Evolutionary conservation across 2,113 vertebrate genomes (phyloP).

Genomic region (Cyphomyrus plagiostoma): DNA sequence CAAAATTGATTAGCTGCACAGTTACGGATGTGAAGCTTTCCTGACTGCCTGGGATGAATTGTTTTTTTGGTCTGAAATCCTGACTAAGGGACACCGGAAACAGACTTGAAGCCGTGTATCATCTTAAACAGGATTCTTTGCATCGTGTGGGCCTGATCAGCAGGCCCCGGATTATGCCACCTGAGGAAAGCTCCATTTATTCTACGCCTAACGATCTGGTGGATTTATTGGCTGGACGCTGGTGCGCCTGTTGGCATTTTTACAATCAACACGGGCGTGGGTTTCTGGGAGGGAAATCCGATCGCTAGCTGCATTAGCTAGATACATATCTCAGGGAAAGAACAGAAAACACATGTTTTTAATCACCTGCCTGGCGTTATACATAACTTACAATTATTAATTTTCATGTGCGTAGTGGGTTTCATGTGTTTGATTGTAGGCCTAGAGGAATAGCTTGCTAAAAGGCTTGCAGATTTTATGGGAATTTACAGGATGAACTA

Average conservation of each 20-base stretch:
- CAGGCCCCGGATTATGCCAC: not conserved
- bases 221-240: not conserved
- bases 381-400: not conserved
- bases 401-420: not conserved
- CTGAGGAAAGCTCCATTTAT: not conserved
- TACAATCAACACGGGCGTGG: not conserved
- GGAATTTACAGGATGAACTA: not conserved
- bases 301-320: not conserved
- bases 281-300: not conserved
- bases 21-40: not conserved
- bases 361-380: not conserved
- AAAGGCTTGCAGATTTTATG: not conserved
- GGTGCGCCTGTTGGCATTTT: not conserved
- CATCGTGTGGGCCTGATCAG: not conserved
- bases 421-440: not conserved
- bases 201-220: too few relatives aligned
- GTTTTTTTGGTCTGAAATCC: not conserved
- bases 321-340: not conserved
- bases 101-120: not conserved
- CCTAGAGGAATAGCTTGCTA: not conserved
- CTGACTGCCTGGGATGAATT: not conserved
- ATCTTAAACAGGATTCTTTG: not conserved
- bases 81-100: not conserved
- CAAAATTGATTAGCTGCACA: not conserved
- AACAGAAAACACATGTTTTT: not conserved